Percentiles rank a stretch among this genome's conserved stretches.
Evolutionary conservation across 1,140 invertebrate genomes (phyloP).

Genomic region (Melanaphis sacchari): DNA sequence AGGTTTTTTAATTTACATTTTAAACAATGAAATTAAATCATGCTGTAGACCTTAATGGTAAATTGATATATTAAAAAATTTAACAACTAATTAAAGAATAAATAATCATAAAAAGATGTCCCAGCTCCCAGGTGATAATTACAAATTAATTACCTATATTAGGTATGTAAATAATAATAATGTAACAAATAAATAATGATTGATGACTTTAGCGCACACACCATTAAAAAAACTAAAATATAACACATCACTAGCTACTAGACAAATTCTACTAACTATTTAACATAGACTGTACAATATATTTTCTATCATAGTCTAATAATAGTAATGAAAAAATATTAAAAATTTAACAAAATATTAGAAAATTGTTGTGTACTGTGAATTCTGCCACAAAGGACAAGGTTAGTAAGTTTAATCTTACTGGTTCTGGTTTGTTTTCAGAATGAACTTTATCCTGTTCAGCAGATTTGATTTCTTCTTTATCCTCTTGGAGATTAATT

Average conservation of each 20-base stretch:
- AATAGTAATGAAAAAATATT: not conserved
- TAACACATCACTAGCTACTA: not conserved
- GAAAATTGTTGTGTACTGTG: not conserved
- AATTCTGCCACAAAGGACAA: not conserved
- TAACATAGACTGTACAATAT: not conserved
- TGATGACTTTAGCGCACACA: not conserved
- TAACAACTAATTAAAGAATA: not conserved
- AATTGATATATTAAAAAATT: not conserved
- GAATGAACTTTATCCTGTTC: not conserved
- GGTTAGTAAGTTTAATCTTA: constrained; percentile 22
- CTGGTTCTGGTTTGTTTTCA: constrained; percentile 23
- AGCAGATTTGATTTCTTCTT: not conserved
- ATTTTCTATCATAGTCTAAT: not conserved
- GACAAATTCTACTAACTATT: not conserved
- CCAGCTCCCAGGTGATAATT: not conserved
- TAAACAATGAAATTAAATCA: not conserved
- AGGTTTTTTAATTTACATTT: not conserved
- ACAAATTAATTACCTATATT: not conserved
- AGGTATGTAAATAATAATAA: not conserved
- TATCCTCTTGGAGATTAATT: not conserved
- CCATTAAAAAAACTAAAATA: not conserved
- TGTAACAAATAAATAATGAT: not conserved
- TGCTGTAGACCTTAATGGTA: not conserved
- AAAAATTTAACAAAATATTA: not conserved
- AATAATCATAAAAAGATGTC: not conserved